Base-by-base conservation (phyloP, 2,888 invertebrate species). In the Sminthurides aquaticus region DNA sequence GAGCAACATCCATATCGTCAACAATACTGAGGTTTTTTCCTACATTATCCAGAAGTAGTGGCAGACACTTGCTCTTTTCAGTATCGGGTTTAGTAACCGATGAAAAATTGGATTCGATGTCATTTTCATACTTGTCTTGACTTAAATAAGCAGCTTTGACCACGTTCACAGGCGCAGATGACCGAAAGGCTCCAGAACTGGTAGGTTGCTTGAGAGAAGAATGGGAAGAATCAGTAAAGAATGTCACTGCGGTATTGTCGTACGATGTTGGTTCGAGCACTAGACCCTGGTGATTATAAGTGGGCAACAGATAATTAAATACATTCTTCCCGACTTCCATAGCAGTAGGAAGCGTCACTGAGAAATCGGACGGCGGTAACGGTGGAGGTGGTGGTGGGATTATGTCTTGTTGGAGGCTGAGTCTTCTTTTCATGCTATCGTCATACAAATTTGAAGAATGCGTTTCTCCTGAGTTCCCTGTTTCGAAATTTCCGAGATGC, bases 311-410 rank as follows among this genome's bases (percentile, higher is more conserved):
- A 15, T 34, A 34, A 11, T 5, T 11, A 5, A 34, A 15, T 34
- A 15, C 52, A 5, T 8, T 8, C 22, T 52, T 52, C 11, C 22
- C 22, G 49, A 76, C 73, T 52, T 74, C 67, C 18, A 76, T 75
- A 20, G 74, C 69, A n/a, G 76, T 76, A 20, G 76, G 76, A 34
- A 76, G 71, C 60, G 75, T 76, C 3, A 76, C 67, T 52, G 76
- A 69, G 65, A 76, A 76, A 29, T 75, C 74, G 11, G 76, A 71
- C 27, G 76, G 77, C 22, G 78, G 78, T n/a, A 76, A 68, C 26
- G 78, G 77, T 20, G 81, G 81, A 49, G 81, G 80, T 2, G 80
- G 79, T 15, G 79, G 77, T 25, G 3, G 77, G 76, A 1, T 79
- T 79, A 15, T 34, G 8, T 11, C 15, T 34, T 34, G 8, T 11